Conservation (phyloP, 2,888 invertebrate genomes). For the Disparrhopalites patrizii region DNA sequence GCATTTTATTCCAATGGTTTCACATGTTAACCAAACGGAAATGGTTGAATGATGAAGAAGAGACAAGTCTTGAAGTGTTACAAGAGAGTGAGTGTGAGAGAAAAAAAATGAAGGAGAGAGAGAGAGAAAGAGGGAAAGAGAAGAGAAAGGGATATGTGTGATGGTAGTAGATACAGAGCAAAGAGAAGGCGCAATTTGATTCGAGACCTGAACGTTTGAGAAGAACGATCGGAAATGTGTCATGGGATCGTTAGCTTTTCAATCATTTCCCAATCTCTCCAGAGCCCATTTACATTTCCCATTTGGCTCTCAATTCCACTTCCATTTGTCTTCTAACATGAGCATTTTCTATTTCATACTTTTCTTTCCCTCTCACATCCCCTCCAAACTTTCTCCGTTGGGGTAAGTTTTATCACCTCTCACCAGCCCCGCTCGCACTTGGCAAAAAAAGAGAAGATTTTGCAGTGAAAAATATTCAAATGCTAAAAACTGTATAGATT, state of each 20-base stretch:
- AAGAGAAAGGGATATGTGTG: neutral
- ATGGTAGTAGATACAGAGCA: conserved; percentile 10
- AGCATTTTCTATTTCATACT: neutral
- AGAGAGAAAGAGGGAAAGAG: neutral
- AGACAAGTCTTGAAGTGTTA: no score
- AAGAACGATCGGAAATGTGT: conserved; percentile 45
- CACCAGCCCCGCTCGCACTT: neutral
- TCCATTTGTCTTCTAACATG: conserved; percentile 31
- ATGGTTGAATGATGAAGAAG: conserved; percentile 16
- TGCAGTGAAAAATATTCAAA: no score
- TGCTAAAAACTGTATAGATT: no score
- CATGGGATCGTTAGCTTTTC: conserved; percentile 47
- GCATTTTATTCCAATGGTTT: neutral
- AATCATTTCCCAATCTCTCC: conserved; percentile 44
- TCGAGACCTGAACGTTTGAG: conserved; percentile 23
- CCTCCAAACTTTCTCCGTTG: no score
- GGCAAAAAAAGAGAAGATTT: no score
- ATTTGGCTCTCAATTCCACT: conserved; percentile 37
- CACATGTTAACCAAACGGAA: neutral
- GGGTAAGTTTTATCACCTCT: no score
- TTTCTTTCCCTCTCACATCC: neutral
- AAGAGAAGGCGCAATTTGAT: conserved; percentile 28
- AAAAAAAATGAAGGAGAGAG: no score
- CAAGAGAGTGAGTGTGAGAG: neutral
- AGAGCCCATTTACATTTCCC: conserved; percentile 41